These are phyloP conservation scores for Echinarachnius parma DNA, from an alignment of 53 echinoderm and acorn worm species.

Conservation along the genomic window DNA sequence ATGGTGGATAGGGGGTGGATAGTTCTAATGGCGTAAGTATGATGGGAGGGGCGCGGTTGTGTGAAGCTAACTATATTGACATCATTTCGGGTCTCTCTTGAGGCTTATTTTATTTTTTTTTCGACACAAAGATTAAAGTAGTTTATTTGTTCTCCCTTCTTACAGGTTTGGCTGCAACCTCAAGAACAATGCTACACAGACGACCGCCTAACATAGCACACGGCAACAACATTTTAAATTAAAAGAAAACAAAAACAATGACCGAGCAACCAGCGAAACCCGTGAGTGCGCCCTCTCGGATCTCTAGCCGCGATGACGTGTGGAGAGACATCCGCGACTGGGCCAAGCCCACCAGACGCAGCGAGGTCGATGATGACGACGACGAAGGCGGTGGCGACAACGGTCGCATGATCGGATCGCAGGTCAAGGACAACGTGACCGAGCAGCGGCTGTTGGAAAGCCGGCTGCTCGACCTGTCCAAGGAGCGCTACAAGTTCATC, in stretches of 20 bases:
- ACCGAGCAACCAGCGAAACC: constrained; percentile 33
- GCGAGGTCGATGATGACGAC: constrained; percentile 42
- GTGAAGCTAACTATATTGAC: too few relatives aligned
- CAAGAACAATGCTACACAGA: too few relatives aligned
- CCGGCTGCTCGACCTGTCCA: constrained; percentile 83
- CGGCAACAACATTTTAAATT: too few relatives aligned
- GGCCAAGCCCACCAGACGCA: constrained; percentile 72
- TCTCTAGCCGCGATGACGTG: constrained; percentile 76
- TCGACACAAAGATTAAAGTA: too few relatives aligned
- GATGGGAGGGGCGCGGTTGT: too few relatives aligned
- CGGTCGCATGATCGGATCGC: constrained; percentile 77
- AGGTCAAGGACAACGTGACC: constrained; percentile 96
- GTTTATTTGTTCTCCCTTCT: too few relatives aligned
- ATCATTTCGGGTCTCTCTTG: too few relatives aligned
- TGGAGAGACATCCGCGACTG: constrained; percentile 92
- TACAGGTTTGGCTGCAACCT: too few relatives aligned
- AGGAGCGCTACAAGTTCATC: constrained; percentile 94
- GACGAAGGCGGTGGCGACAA: constrained; percentile 49
- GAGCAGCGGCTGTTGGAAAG: constrained; percentile 91
- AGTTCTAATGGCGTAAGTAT: too few relatives aligned
- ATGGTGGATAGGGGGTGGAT: too few relatives aligned
- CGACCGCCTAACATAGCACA: too few relatives aligned
- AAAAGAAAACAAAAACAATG: not conserved
- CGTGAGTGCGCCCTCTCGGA: constrained; percentile 73
- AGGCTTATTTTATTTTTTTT: too few relatives aligned